Percentiles rank a stretch among this genome's conserved stretches.
Evolutionary conservation across 2,888 invertebrate species (phyloP).

Genomic region (Gisinianus flammeolus): DNA sequence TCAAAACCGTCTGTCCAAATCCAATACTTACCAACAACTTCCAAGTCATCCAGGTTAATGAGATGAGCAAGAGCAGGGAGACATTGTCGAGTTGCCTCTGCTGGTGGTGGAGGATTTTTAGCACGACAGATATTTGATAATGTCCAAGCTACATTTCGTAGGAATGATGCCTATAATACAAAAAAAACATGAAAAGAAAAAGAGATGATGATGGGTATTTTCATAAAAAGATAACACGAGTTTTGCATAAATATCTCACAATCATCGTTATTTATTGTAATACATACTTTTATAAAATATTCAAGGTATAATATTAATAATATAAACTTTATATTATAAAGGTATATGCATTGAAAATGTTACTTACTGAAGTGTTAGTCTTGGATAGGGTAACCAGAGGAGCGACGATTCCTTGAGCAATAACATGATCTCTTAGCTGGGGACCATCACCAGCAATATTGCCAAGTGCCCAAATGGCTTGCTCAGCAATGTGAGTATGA

Average conservation of each 20-base stretch:
- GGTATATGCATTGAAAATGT: no score
- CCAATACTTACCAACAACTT: constrained; percentile 72
- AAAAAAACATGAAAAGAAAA: no score
- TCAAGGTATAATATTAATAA: no score
- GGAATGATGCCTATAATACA: constrained; percentile 63
- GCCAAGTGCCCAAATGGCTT: constrained; percentile 97
- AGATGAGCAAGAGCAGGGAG: constrained; percentile 79
- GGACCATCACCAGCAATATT: constrained; percentile 95
- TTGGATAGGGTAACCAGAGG: constrained; percentile 73
- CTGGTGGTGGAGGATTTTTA: constrained; percentile 88
- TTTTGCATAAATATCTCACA: background rate
- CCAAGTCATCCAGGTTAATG: constrained; percentile 73
- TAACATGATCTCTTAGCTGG: constrained; percentile 78
- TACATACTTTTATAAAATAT: no score
- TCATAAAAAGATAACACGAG: no score
- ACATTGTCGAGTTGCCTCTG: constrained; percentile 75
- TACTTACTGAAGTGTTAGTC: constrained; percentile 53
- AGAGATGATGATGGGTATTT: background rate
- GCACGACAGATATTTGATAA: constrained; percentile 93
- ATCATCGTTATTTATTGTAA: background rate
- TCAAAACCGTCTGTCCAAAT: no score
- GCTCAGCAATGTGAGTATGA: constrained; percentile 78
- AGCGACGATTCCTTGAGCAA: constrained; percentile 73
- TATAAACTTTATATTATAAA: no score
- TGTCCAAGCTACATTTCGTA: constrained; percentile 89